These are phyloP conservation scores for Leuciscus waleckii DNA, from an alignment of 2,797 vertebrate species.

Conservation along the genomic window DNA sequence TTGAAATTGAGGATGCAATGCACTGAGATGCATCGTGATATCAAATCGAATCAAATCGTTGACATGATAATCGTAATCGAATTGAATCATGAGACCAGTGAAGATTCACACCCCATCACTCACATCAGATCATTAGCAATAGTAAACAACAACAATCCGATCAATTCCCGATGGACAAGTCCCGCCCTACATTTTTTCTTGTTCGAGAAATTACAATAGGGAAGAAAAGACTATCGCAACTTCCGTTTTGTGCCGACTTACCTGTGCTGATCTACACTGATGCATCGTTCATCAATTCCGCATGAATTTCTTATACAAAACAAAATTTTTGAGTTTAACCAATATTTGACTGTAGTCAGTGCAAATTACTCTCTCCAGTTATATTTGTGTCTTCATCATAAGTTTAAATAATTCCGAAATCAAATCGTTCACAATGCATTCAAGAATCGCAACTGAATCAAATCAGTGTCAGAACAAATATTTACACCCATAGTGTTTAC, in stretches of 20 bases:
- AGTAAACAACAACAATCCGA: neutral
- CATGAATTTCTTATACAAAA: neutral
- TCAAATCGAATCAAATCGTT: too few relatives aligned
- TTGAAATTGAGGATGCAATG: too few relatives aligned
- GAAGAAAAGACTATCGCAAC: neutral
- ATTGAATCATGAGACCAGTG: too few relatives aligned
- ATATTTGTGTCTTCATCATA: neutral
- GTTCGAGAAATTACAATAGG: neutral
- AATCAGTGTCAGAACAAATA: neutral
- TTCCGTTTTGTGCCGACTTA: neutral
- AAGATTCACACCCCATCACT: too few relatives aligned
- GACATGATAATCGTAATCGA: too few relatives aligned
- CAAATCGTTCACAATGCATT: neutral
- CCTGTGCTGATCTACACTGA: neutral
- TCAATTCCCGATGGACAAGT: neutral
- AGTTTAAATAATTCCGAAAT: neutral
- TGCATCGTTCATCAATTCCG: neutral
- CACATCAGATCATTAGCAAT: neutral
- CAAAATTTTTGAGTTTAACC: neutral
- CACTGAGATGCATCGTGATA: too few relatives aligned
- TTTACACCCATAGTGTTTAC: neutral
- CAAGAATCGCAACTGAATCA: neutral
- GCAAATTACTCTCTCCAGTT: neutral
- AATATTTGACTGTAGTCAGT: neutral
- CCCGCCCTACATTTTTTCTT: neutral